phyloP scores from a whole-genome alignment of 2,113 vertebrate genomes.

The Xyliphius kryptos region DNA sequence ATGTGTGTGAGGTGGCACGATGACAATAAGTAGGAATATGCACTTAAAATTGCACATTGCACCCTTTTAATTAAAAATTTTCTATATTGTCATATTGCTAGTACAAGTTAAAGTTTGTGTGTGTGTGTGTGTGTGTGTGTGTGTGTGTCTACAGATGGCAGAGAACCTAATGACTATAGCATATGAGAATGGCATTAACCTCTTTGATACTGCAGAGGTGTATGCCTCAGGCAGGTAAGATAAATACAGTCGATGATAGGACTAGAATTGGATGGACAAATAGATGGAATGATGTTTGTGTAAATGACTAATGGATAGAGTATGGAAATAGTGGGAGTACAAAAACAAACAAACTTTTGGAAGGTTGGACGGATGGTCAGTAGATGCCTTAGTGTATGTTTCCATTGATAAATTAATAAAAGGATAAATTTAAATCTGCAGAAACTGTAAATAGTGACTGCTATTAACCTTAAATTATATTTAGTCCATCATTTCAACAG shows the following conservation, averaged over 20 bases:
- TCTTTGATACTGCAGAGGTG: conserved; percentile 95
- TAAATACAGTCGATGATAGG: not conserved
- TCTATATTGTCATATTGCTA: no score
- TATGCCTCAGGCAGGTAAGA: conserved; percentile 93
- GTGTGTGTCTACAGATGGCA: conserved; percentile 72
- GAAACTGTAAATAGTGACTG: no score
- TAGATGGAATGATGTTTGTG: not conserved
- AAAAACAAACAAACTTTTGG: not conserved
- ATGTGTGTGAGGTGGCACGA: no score
- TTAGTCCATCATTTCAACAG: no score
- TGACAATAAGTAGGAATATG: no score
- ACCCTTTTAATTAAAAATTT: no score
- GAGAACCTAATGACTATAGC: conserved; percentile 95
- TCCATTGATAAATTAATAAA: not conserved
- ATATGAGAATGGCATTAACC: conserved; percentile 92
- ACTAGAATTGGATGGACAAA: not conserved
- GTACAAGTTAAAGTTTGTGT: not conserved
- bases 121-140: conserved; percentile 37
- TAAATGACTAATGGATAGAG: not conserved
- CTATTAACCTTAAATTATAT: no score
- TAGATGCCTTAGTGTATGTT: not conserved
- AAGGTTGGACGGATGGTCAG: not conserved
- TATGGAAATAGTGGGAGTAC: not conserved
- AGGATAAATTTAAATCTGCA: not conserved
- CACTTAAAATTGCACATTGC: no score